Percentiles rank a stretch among this genome's conserved stretches.
These are phyloP conservation scores for Acleris emargana DNA, from an alignment of 2,888 invertebrate species.

Conservation along the genomic window DNA sequence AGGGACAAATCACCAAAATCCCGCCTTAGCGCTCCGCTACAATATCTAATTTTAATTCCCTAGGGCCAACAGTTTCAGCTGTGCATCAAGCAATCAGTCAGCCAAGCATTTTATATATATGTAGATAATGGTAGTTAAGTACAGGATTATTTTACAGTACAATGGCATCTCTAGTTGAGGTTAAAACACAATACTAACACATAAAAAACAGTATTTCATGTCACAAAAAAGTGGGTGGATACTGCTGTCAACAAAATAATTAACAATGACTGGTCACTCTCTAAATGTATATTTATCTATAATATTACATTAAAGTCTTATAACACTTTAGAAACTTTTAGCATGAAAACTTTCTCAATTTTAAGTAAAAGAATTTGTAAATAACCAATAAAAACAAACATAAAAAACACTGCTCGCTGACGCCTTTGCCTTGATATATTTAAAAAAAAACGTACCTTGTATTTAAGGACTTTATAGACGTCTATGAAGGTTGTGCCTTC, in stretches of 20 bases:
- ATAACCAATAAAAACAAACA: too few species aligned
- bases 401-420: neutral
- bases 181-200: too few species aligned
- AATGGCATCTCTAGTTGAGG: too few species aligned
- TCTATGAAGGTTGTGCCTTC: slow-evolving; percentile 87
- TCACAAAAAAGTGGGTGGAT: slow-evolving; percentile 54
- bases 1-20: too few species aligned
- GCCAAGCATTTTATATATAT: too few species aligned
- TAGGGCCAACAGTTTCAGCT: too few species aligned
- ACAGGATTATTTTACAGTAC: too few species aligned
- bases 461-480: slow-evolving; percentile 92
- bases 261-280: neutral
- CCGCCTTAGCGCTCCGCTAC: too few species aligned
- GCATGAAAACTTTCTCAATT: slow-evolving; percentile 12
- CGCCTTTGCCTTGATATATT: neutral
- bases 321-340: neutral
- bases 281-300: neutral
- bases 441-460: slow-evolving; percentile 84
- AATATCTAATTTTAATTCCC: too few species aligned
- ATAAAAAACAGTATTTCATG: neutral
- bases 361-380: neutral
- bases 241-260: slow-evolving; percentile 38
- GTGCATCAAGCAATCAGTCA: too few species aligned
- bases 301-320: neutral
- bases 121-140: too few species aligned